These are phyloP conservation scores for Pseudochaenichthys georgianus DNA, from an alignment of 2,797 vertebrate genomes.

Conservation along the genomic window DNA sequence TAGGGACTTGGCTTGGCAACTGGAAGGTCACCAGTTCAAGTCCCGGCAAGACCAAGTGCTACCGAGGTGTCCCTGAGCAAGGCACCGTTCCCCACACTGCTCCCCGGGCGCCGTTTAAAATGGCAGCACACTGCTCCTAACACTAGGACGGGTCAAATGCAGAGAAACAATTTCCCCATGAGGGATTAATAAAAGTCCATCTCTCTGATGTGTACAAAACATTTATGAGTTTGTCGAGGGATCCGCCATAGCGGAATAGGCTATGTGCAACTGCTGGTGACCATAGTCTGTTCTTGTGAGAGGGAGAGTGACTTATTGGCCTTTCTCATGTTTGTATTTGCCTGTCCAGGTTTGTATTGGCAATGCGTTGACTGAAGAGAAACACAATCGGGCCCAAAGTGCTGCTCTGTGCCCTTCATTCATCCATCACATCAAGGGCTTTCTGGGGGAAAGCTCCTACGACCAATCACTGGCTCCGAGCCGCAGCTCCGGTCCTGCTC, in stretches of 20 bases:
- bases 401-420: constrained; percentile 65
- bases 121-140: too few relatives aligned
- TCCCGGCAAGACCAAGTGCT: too few relatives aligned
- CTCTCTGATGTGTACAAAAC: constrained; percentile 11
- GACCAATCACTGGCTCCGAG: constrained; percentile 65
- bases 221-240: constrained; percentile 34
- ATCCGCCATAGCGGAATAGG: constrained; percentile 44
- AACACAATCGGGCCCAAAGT: constrained; percentile 78
- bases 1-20: too few relatives aligned
- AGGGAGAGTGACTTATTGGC: constrained; percentile 72
- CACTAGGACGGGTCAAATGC: too few relatives aligned
- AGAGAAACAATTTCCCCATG: too few relatives aligned
- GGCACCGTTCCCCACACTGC: too few relatives aligned
- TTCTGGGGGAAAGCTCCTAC: constrained; percentile 63
- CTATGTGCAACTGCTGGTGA: constrained; percentile 55
- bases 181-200: too few relatives aligned
- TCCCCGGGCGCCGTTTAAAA: too few relatives aligned
- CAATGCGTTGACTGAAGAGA: constrained; percentile 75
- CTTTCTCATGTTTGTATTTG: constrained; percentile 77
- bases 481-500: constrained; percentile 53
- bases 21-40: too few relatives aligned
- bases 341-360: constrained; percentile 80
- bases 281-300: constrained; percentile 45
- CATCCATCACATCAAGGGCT: constrained; percentile 82
- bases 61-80: too few relatives aligned